A percentile compares a stretch with the other conserved stretches of the same genome.
phyloP scores from a whole-genome alignment of 2,113 vertebrate species.

The Chaetorhynchus papuensis region DNA sequence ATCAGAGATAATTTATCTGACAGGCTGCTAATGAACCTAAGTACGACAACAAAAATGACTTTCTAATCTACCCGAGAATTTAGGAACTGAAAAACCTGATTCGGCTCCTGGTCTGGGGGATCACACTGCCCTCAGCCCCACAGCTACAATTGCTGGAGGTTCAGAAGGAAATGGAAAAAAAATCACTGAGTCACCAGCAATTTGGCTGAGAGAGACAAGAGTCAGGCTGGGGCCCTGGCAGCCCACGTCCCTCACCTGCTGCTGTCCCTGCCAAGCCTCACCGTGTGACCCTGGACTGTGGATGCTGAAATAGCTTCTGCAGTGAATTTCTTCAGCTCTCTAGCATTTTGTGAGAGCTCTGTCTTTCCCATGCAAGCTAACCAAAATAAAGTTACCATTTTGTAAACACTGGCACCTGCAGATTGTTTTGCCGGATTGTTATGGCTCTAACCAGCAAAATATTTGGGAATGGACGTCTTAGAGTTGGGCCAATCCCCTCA shows the following conservation, averaged over 20 bases:
- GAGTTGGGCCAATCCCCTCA: too few species aligned
- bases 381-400: too few species aligned
- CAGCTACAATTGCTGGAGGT: neutral
- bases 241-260: neutral
- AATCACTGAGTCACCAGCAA: neutral
- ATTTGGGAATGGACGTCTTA: too few species aligned
- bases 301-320: too few species aligned
- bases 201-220: neutral
- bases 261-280: neutral
- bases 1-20: slow-evolving; percentile 39
- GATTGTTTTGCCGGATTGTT: too few species aligned
- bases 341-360: too few species aligned
- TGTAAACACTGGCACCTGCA: too few species aligned
- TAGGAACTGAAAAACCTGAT: neutral
- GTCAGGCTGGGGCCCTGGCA: neutral
- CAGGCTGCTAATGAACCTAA: slow-evolving; percentile 27
- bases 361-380: too few species aligned
- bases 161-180: neutral
- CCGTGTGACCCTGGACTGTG: neutral
- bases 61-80: neutral
- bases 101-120: neutral
- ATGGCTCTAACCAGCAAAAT: too few species aligned
- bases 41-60: neutral
- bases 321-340: too few species aligned
- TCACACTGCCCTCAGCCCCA: neutral